phyloP scores from a whole-genome alignment of 2,113 vertebrate species.

The Sitta europaea region DNA sequence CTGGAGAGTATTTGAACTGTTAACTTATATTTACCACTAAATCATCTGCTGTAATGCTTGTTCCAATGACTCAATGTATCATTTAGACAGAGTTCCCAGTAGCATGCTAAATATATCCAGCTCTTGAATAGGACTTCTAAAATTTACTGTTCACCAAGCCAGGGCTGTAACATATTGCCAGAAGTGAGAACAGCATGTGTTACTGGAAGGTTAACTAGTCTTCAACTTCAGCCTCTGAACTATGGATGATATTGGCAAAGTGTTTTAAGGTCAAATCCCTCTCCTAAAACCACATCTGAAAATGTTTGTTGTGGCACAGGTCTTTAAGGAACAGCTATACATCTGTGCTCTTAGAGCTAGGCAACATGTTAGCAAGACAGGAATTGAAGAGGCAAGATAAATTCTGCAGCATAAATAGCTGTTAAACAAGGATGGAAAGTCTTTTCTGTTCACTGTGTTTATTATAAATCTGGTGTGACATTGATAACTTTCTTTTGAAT shows the following conservation, averaged over 20 bases:
- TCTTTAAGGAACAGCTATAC: background rate
- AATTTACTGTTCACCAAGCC: background rate
- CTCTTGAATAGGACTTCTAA: background rate
- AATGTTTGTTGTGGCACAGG: background rate
- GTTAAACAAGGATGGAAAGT: background rate
- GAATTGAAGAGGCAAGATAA: background rate
- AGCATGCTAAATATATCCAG: slow-evolving; percentile 8
- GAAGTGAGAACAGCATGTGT: background rate
- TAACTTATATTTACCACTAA: slow-evolving; percentile 22
- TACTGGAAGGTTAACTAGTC: background rate
- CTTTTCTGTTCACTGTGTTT: background rate
- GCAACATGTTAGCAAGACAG: background rate
- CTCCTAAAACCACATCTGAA: background rate
- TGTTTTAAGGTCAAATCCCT: background rate
- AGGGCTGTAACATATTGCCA: background rate
- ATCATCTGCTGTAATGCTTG: background rate
- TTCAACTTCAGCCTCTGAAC: background rate
- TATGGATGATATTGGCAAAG: background rate
- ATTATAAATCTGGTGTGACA: background rate
- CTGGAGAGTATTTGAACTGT: background rate
- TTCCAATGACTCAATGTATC: slow-evolving; percentile 10
- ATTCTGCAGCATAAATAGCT: background rate
- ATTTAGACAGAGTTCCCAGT: slow-evolving; percentile 9
- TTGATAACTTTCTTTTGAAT: background rate
- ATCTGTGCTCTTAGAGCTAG: background rate